These are phyloP conservation scores for Lethenteron camtschaticum DNA, from an alignment of 2,113 vertebrate species.

Conservation along the genomic window DNA sequence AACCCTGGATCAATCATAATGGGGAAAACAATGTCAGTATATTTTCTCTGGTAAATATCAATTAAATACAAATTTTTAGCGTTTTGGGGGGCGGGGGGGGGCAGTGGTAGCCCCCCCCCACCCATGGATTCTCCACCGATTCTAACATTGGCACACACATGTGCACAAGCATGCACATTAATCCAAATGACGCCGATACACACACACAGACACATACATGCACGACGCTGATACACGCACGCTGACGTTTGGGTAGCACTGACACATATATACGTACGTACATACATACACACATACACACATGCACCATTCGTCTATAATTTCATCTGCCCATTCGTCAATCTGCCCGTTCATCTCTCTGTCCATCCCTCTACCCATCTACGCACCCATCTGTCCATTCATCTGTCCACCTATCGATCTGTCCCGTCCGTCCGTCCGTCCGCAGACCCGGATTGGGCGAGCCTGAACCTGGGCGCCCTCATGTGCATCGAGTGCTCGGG, in stretches of 20 bases:
- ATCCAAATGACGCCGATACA: background rate
- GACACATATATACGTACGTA: background rate
- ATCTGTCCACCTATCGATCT: too few relatives aligned
- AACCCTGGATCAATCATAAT: too few relatives aligned
- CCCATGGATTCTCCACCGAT: conserved; percentile 13
- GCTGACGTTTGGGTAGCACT: background rate
- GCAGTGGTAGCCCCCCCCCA: conserved; percentile 14
- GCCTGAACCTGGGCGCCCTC: conserved; percentile 67
- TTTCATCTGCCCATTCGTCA: too few relatives aligned
- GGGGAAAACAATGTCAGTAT: too few relatives aligned
- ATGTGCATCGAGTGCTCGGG: conserved; percentile 90
- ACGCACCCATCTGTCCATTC: too few relatives aligned
- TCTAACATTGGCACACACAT: background rate
- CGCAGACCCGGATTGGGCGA: conserved; percentile 77
- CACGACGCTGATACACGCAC: background rate
- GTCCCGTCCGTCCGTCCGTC: background rate
- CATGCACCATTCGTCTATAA: background rate
- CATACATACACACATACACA: background rate
- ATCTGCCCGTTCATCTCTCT: too few relatives aligned
- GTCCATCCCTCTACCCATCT: too few relatives aligned
- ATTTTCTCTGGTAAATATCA: too few relatives aligned
- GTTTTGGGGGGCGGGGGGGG: too few relatives aligned
- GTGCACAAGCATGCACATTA: background rate
- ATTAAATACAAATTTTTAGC: too few relatives aligned
- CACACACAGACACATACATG: background rate